Conservation (phyloP, 2,113 vertebrate species). For the Rhineura floridana region DNA sequence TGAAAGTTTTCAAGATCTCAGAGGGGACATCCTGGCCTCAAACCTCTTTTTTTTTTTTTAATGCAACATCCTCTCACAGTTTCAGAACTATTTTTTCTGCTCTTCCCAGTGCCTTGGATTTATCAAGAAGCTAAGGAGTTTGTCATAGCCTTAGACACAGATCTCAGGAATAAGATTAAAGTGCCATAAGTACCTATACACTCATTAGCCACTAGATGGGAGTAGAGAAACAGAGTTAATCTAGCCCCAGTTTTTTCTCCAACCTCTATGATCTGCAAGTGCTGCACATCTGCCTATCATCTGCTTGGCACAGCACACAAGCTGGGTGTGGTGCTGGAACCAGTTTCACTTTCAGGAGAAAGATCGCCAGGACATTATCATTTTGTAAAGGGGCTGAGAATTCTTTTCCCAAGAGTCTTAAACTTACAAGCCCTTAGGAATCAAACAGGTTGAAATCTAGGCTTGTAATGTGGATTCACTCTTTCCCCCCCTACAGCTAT, state of each 20-base stretch:
- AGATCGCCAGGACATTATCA: no score
- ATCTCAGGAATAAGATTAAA: no score
- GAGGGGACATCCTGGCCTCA: no score
- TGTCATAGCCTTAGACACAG: background rate
- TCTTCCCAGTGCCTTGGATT: background rate
- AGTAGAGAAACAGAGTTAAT: background rate
- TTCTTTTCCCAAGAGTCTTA: background rate
- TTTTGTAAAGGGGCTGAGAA: background rate
- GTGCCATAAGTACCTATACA: background rate
- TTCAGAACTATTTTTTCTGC: background rate
- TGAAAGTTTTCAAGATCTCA: no score
- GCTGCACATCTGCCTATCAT: background rate
- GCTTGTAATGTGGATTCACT: background rate
- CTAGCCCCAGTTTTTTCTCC: background rate
- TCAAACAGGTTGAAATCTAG: background rate
- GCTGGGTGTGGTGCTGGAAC: background rate
- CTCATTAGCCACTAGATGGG: background rate
- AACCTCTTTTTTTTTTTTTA: no score
- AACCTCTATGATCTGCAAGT: background rate
- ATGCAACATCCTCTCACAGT: background rate
- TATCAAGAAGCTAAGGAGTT: background rate
- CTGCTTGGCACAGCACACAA: background rate
- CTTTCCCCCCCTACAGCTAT: background rate
- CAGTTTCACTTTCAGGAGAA: background rate
- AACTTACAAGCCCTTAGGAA: background rate